Conservation (phyloP, 2,888 invertebrate species). For the Ochropacha duplaris region DNA sequence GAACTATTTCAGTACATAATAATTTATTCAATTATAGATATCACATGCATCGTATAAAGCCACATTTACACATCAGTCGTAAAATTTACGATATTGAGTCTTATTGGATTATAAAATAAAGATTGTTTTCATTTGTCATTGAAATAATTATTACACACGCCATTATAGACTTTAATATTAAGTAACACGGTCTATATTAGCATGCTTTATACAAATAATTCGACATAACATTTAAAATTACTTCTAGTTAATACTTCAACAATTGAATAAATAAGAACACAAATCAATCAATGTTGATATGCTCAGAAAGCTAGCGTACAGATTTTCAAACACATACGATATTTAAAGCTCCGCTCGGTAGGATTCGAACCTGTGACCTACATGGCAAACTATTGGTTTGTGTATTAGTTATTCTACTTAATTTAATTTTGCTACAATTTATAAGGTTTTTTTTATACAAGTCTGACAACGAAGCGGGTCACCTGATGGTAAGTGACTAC, state of each 20-base stretch:
- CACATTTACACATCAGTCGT: slow-evolving; percentile 5
- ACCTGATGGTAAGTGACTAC: too few relatives aligned
- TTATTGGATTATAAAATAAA: background rate
- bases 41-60: background rate
- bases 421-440: too few relatives aligned
- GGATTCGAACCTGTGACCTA: too few relatives aligned
- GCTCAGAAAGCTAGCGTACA: too few relatives aligned
- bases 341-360: too few relatives aligned
- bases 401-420: too few relatives aligned
- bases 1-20: slow-evolving; percentile 6
- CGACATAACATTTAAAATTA: background rate
- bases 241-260: background rate
- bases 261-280: background rate
- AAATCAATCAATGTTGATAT: background rate
- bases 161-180: background rate
- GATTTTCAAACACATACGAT: too few relatives aligned
- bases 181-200: background rate
- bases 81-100: background rate
- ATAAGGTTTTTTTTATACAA: too few relatives aligned
- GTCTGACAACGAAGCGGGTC: too few relatives aligned
- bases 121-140: background rate
- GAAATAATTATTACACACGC: background rate
- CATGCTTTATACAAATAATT: background rate
- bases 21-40: slow-evolving; percentile 22
- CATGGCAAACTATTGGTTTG: too few relatives aligned